Percentiles rank a stretch among this genome's conserved stretches.
Conservation (phyloP, 1,140 invertebrate genomes). For the Meloidogyne exigua region DNA sequence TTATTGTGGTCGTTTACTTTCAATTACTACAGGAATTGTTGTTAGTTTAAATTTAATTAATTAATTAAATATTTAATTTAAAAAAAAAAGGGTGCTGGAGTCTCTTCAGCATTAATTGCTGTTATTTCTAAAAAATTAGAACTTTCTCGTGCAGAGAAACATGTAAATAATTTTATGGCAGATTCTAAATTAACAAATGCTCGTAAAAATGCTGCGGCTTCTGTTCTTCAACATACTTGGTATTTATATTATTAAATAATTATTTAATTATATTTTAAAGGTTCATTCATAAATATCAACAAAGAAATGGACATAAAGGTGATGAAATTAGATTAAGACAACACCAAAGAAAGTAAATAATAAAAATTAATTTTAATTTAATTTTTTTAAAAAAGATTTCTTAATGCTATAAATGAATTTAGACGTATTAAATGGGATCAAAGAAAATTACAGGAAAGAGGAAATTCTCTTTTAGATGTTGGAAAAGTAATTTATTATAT, state of each 20-base stretch:
- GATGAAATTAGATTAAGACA: slow-evolving; percentile 60
- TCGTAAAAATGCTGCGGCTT: slow-evolving; percentile 69
- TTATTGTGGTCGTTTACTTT: slow-evolving; percentile 58
- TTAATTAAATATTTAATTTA: neutral
- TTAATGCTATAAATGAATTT: slow-evolving; percentile 63
- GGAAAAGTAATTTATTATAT: slow-evolving; percentile 52
- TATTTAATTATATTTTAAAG: slow-evolving; percentile 27
- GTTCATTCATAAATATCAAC: slow-evolving; percentile 64
- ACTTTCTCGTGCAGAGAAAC: slow-evolving; percentile 60
- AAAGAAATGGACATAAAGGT: slow-evolving; percentile 49
- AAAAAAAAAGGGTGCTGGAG: slow-evolving; percentile 53
- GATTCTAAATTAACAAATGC: slow-evolving; percentile 64
- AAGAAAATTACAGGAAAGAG: slow-evolving; percentile 60
- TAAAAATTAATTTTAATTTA: neutral
- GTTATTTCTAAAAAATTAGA: slow-evolving; percentile 64
- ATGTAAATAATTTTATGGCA: slow-evolving; percentile 60
- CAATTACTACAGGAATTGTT: slow-evolving; percentile 62
- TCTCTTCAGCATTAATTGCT: slow-evolving; percentile 61
- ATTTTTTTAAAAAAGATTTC: slow-evolving; percentile 38
- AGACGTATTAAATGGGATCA: slow-evolving; percentile 63
- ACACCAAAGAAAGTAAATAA: slow-evolving; percentile 54
- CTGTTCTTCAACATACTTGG: slow-evolving; percentile 69
- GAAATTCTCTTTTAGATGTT: slow-evolving; percentile 62
- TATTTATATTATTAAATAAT: slow-evolving; percentile 16
- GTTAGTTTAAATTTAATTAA: slow-evolving; percentile 31